Evolutionary conservation across 2,797 vertebrate species (phyloP).

Genomic region (Pseudochromis fuscus): DNA sequence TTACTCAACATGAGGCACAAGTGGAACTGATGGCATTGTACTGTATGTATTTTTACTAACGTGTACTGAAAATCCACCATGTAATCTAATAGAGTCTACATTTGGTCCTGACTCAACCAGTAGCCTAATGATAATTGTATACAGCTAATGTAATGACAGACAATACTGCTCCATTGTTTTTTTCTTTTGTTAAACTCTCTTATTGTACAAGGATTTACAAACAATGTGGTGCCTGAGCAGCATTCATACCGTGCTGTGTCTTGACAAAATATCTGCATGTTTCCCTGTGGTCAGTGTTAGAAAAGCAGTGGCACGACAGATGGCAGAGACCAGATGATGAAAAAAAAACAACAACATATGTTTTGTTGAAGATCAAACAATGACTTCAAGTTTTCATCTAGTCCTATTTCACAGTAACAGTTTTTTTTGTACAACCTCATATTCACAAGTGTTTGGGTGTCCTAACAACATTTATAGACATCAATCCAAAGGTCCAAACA

Average conservation of each 20-base stretch:
- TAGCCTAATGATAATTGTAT: conserved; percentile 56
- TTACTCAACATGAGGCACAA: conserved; percentile 82
- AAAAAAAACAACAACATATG: conserved; percentile 33
- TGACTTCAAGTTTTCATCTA: conserved; percentile 51
- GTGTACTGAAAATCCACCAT: conserved; percentile 60
- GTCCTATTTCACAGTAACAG: conserved; percentile 70
- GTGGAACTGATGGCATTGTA: conserved; percentile 70
- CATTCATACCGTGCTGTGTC: conserved; percentile 30
- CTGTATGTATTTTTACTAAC: conserved; percentile 54
- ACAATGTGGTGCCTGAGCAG: conserved; percentile 50
- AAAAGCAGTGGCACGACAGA: conserved; percentile 57
- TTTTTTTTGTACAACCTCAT: conserved; percentile 60
- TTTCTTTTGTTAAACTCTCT: conserved; percentile 51
- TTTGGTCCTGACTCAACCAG: conserved; percentile 84
- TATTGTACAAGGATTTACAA: conserved; percentile 70
- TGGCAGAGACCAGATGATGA: conserved; percentile 56
- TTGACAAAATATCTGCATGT: conserved; percentile 31
- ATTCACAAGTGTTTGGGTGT: conserved; percentile 45
- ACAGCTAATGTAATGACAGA: conserved; percentile 53
- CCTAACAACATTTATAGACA: conserved; percentile 42
- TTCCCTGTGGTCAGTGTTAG: conserved; percentile 43
- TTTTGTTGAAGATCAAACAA: conserved; percentile 31
- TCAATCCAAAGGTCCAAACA: conserved; percentile 29
- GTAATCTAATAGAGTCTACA: conserved; percentile 55
- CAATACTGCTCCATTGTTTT: conserved; percentile 63